Evolutionary conservation across 2,888 invertebrate genomes (phyloP), one percentile per base, ranked within the genome.

Genomic region (Hylaea fasciaria): DNA sequence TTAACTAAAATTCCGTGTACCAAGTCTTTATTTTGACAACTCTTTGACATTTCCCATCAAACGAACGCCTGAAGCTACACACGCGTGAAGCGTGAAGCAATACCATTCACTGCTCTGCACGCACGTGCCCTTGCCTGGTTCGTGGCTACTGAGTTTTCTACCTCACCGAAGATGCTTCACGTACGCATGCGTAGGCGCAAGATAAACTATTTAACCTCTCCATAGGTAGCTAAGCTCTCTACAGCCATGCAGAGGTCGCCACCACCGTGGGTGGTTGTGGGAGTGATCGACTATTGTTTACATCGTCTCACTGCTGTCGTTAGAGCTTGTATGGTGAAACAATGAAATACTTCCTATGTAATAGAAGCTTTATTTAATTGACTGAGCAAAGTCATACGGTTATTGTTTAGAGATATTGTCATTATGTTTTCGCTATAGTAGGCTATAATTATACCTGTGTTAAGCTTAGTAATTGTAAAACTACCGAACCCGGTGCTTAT

Each of bases 211-310:
- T 22, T 12, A n/a, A 41, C 28, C 16, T 49, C 28, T 47, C 0
- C 8, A 48, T 12, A 41, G 35, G 22, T 47, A 57, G 16, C 46
- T 40, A 29, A 43, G 12, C 32, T 37, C 10, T 52, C 32, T 16
- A 29, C 41, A 11, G n/a, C 46, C 13, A 43, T 14, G 8, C 22
- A 39, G 52, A 58, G 58, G 58, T 44, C 47, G 14, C 51, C 40
- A 10, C 11, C 46, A 12, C 48, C 53, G 48, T 44, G 48, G 58
- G 48, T 14, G 4, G 49, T 16, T 14, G 60, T 60, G 55, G 60
- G 60, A 55, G 54, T 50, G n/a, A 44, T 37, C 29, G 45, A 41
- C 54, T 37, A 60, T 60, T 60, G 60, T 60, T 54, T 54, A 50
- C 14, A 35, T 49, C 49, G 32, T 40, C 2, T 13, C 32, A 28